phyloP scores from a whole-genome alignment of 2,113 vertebrate species.

The Nanorana parkeri region DNA sequence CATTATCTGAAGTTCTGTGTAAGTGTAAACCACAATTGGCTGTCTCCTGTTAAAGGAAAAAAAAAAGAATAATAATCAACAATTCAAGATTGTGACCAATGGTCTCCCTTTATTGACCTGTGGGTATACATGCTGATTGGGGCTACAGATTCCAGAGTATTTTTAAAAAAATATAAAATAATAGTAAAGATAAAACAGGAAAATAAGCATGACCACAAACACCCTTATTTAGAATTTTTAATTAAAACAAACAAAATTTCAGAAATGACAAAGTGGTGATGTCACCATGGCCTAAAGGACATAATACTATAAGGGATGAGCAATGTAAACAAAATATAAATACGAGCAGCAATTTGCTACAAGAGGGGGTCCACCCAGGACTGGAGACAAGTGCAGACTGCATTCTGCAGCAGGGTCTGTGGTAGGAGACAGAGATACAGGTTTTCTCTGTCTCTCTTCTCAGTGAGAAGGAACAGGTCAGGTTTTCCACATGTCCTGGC shows the following conservation, averaged over 20 bases:
- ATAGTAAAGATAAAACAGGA: conserved; percentile 70
- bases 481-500: too few species aligned
- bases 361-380: conserved; percentile 5
- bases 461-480: too few species aligned
- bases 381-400: not conserved
- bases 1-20: too few species aligned
- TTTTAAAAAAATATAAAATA: conserved; percentile 67
- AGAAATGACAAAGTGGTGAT: not conserved
- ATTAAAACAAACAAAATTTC: conserved; percentile 34
- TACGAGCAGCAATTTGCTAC: conserved; percentile 57
- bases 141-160: conserved; percentile 59
- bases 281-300: conserved; percentile 54
- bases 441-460: too few species aligned
- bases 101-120: conserved; percentile 72
- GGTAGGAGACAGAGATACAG: not conserved
- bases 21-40: too few species aligned
- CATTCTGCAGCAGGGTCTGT: not conserved
- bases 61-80: not conserved
- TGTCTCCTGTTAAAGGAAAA: too few species aligned
- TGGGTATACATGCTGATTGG: conserved; percentile 76
- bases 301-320: conserved; percentile 65
- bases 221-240: conserved; percentile 11
- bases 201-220: conserved; percentile 69
- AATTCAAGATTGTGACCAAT: conserved; percentile 63
- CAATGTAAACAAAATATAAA: conserved; percentile 54